These are phyloP conservation scores for Euwallacea similis DNA, from an alignment of 1,140 invertebrate species.

Conservation along the genomic window DNA sequence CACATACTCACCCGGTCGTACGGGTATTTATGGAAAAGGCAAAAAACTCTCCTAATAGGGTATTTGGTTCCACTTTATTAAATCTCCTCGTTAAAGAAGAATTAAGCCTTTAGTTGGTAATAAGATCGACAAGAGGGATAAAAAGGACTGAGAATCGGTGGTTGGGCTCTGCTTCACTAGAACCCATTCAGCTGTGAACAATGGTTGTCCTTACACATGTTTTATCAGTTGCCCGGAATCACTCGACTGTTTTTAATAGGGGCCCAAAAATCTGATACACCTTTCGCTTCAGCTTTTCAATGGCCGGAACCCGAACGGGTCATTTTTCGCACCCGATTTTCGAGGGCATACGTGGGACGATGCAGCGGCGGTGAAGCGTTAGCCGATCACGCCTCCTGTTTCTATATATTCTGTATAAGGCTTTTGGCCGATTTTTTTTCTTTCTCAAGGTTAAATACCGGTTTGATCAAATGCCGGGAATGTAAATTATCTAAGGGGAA, in stretches of 20 bases:
- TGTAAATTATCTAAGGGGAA: too few relatives aligned
- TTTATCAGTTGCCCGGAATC: conserved; percentile 31
- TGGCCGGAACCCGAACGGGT: conserved; percentile 13
- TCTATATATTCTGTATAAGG: too few relatives aligned
- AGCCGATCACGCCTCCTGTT: too few relatives aligned
- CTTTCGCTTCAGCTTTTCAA: conserved; percentile 17
- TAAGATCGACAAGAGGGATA: conserved; percentile 22
- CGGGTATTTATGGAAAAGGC: conserved; percentile 1
- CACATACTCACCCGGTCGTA: not conserved
- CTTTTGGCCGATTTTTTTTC: too few relatives aligned
- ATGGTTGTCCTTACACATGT: conserved; percentile 31
- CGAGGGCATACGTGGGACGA: not conserved
- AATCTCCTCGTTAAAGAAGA: conserved; percentile 35
- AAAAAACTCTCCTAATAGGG: conserved; percentile 19
- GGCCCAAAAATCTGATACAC: conserved; percentile 29
- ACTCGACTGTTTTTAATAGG: conserved; percentile 25
- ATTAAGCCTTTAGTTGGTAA: conserved; percentile 30
- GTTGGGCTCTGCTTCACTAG: conserved; percentile 12
- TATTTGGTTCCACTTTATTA: conserved; percentile 34
- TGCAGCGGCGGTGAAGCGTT: too few relatives aligned
- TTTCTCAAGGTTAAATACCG: too few relatives aligned
- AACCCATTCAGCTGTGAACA: conserved; percentile 35
- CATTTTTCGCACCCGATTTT: conserved; percentile 18
- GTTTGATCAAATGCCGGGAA: too few relatives aligned
- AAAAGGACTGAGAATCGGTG: conserved; percentile 10